Conservation (phyloP, 2,888 invertebrate genomes). For the Hermaeophaga mercurialis region DNA sequence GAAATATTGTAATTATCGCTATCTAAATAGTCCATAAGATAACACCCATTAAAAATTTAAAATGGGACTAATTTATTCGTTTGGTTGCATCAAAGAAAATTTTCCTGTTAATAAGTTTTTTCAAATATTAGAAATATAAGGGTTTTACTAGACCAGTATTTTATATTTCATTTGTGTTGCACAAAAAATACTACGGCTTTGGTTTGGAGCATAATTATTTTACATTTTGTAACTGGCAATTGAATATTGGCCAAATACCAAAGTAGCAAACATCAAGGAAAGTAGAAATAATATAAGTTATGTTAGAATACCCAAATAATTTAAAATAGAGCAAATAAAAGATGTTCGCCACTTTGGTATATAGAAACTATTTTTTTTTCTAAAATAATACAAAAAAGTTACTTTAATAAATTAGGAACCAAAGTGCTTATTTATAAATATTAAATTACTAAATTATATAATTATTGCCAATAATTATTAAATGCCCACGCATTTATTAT, state of each 20-base stretch:
- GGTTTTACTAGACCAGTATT: slow-evolving; percentile 12
- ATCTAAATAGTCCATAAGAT: too few relatives aligned
- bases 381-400: slow-evolving; percentile 54
- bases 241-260: slow-evolving; percentile 47
- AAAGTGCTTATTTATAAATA: slow-evolving; percentile 58
- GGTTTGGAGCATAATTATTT: slow-evolving; percentile 51
- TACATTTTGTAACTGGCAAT: slow-evolving; percentile 50
- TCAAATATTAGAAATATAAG: not conserved
- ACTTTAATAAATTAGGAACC: slow-evolving; percentile 57
- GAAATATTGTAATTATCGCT: too few relatives aligned
- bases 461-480: slow-evolving; percentile 52
- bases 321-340: slow-evolving; percentile 47
- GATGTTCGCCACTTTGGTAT: slow-evolving; percentile 53
- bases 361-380: slow-evolving; percentile 44
- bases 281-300: slow-evolving; percentile 35
- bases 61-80: too few relatives aligned
- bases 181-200: slow-evolving; percentile 49
- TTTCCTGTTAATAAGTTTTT: not conserved
- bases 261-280: slow-evolving; percentile 49
- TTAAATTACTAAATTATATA: slow-evolving; percentile 51
- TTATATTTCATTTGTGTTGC: slow-evolving; percentile 34
- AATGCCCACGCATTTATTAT: slow-evolving; percentile 49
- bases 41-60: too few relatives aligned
- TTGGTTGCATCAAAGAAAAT: not conserved
- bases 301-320: slow-evolving; percentile 48